These are phyloP conservation scores for Ageneiosus marmoratus DNA, from an alignment of 2,113 vertebrate genomes.

Conservation along the genomic window DNA sequence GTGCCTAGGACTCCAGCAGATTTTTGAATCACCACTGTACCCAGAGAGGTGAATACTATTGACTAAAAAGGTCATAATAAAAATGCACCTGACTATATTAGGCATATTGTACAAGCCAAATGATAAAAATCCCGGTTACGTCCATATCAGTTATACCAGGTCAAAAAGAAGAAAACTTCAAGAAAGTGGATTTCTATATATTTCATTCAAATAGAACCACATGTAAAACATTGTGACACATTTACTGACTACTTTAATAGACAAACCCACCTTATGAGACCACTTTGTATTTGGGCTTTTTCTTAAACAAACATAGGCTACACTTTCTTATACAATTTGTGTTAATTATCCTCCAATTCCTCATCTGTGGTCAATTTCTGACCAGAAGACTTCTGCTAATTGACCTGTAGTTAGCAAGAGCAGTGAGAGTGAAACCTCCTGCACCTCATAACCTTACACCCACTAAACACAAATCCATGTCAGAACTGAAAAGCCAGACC, in stretches of 20 bases:
- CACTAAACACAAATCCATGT: too few species aligned
- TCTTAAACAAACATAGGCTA: too few species aligned
- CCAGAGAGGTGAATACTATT: neutral
- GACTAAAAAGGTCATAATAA: neutral
- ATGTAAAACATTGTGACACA: neutral
- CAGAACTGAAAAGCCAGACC: constrained; percentile 55
- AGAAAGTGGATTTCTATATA: neutral
- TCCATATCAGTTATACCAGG: neutral
- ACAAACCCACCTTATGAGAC: neutral
- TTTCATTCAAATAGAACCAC: neutral
- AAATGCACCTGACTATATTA: neutral
- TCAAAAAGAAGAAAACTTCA: neutral
- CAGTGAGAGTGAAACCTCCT: neutral
- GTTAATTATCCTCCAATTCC: too few species aligned
- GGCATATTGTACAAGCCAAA: neutral
- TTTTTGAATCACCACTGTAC: too few species aligned
- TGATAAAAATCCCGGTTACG: neutral
- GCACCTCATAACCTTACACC: neutral
- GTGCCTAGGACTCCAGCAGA: too few species aligned
- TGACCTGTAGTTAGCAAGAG: neutral
- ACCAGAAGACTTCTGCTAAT: neutral
- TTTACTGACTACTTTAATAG: neutral
- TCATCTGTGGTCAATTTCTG: too few species aligned
- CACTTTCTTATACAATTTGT: too few species aligned
- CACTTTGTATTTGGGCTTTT: too few species aligned